These are phyloP conservation scores for Caenorhabditis tropicalis DNA, from an alignment of 1,140 invertebrate genomes.

Conservation along the genomic window DNA sequence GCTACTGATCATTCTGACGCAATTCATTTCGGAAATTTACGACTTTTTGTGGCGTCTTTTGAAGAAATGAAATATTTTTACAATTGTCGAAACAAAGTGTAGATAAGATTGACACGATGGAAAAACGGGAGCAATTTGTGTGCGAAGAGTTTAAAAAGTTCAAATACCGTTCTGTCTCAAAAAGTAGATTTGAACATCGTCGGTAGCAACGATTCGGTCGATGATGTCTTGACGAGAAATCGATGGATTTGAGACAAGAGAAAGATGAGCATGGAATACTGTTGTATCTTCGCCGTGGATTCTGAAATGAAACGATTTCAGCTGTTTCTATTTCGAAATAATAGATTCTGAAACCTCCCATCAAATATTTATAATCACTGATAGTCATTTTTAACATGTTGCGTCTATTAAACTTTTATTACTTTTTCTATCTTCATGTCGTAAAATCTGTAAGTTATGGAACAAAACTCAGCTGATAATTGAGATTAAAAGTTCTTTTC, in stretches of 20 bases:
- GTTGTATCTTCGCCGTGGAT: background rate
- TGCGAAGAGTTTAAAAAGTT: background rate
- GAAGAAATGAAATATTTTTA: constrained; percentile 17
- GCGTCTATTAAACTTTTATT: no score
- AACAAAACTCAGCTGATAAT: no score
- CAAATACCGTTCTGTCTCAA: background rate
- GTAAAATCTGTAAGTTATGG: no score
- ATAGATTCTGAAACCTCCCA: no score
- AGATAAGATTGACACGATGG: background rate
- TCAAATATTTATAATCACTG: no score
- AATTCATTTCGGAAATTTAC: background rate
- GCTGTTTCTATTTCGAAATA: no score
- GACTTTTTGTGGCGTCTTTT: background rate
- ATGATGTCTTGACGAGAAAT: constrained; percentile 25
- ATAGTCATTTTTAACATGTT: no score
- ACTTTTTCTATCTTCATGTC: no score
- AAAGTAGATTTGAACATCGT: constrained; percentile 20
- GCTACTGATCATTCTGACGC: background rate
- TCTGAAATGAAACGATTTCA: background rate
- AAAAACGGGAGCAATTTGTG: background rate
- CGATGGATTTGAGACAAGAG: background rate
- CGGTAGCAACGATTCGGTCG: constrained; percentile 5
- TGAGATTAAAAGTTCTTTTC: no score
- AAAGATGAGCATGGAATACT: background rate
- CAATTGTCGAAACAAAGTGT: background rate